Conservation (phyloP, 2,888 invertebrate genomes). For the Oscheius sp. region DNA sequence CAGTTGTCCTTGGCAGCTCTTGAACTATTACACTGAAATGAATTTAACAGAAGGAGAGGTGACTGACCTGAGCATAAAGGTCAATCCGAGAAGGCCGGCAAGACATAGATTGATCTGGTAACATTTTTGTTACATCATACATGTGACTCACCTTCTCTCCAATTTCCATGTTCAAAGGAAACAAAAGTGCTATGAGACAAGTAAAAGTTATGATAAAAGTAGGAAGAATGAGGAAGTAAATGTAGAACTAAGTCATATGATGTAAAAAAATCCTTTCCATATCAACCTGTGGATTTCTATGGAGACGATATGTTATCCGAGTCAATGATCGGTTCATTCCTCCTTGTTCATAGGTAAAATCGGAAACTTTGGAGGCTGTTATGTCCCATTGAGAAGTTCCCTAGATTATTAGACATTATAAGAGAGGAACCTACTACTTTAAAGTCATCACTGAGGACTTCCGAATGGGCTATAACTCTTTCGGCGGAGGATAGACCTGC, state of each 20-base stretch:
- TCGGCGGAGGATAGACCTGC: background rate
- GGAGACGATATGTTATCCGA: background rate
- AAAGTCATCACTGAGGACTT: background rate
- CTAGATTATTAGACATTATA: background rate
- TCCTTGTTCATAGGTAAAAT: background rate
- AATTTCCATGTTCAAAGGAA: slow-evolving; percentile 14
- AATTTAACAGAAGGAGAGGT: background rate
- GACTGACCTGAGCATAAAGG: background rate
- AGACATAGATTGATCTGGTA: background rate
- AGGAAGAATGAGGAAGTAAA: slow-evolving; percentile 3
- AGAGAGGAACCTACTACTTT: background rate
- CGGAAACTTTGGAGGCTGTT: background rate
- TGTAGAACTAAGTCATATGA: no score
- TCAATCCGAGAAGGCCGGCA: background rate
- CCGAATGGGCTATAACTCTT: background rate
- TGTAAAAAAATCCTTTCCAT: no score
- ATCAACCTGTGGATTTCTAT: slow-evolving; percentile 9
- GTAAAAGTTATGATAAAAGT: slow-evolving; percentile 3
- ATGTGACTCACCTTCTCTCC: background rate
- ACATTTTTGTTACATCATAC: background rate
- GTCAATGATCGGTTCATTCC: slow-evolving; percentile 8
- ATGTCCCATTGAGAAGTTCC: background rate
- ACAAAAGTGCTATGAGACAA: background rate
- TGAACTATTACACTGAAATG: background rate
- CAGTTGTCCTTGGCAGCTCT: background rate